Evolutionary conservation across 2,113 vertebrate species (phyloP).

Genomic region (Girardinichthys multiradiatus): DNA sequence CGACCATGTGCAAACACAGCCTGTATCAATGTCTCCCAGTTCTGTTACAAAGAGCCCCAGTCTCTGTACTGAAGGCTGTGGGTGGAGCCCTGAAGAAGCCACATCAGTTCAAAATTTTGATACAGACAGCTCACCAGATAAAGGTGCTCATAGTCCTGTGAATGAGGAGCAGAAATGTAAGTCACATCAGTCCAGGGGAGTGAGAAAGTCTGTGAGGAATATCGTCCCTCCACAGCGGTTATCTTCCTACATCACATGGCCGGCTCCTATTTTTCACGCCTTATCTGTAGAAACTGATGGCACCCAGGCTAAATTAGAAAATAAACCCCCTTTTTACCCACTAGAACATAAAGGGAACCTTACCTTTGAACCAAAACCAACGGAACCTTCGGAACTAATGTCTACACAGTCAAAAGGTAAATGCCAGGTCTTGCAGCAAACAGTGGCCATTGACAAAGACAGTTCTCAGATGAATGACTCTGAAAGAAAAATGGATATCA

Average conservation of each 20-base stretch:
- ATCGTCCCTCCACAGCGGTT: conserved; percentile 89
- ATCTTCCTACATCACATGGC: conserved; percentile 90
- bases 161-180: conserved; percentile 27
- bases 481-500: conserved; percentile 25
- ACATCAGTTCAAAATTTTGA: conserved; percentile 17
- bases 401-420: conserved; percentile 16
- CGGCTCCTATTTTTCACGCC: conserved; percentile 79
- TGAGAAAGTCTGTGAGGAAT: conserved; percentile 82
- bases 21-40: neutral
- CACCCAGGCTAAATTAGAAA: conserved; percentile 12
- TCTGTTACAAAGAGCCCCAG: neutral
- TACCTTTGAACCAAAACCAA: conserved; percentile 9
- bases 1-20: conserved; percentile 1
- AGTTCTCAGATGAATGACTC: conserved; percentile 25
- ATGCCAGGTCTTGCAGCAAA: conserved; percentile 8
- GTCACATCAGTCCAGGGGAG: conserved; percentile 50
- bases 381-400: conserved; percentile 4
- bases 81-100: conserved; percentile 14
- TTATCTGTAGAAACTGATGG: conserved; percentile 48
- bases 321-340: neutral
- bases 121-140: conserved; percentile 13
- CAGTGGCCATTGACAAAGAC: conserved; percentile 14
- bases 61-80: conserved; percentile 11
- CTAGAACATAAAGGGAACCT: conserved; percentile 6
- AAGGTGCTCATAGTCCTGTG: neutral